A percentile compares a stretch with the other conserved stretches of the same genome.
Evolutionary conservation across 2,113 vertebrate species (phyloP).

Genomic region (Leucopsar rothschildi): DNA sequence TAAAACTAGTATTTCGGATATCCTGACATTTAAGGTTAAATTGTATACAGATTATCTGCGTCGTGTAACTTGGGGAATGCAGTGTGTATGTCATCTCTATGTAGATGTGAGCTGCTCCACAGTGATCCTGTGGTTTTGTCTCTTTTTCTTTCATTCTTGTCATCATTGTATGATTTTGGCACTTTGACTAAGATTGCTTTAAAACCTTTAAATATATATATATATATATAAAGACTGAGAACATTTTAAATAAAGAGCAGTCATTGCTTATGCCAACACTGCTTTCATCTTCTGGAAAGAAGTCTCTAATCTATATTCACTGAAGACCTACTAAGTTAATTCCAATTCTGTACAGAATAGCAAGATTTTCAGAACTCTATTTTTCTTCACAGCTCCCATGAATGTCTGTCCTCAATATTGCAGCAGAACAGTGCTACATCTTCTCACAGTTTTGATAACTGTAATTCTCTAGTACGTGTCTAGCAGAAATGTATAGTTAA

Average conservation of each 20-base stretch:
- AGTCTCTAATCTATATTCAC: background rate
- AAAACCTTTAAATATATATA: background rate
- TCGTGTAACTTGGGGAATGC: background rate
- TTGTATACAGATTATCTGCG: background rate
- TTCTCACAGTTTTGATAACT: background rate
- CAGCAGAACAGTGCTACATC: background rate
- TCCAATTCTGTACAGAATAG: background rate
- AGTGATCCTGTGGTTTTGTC: background rate
- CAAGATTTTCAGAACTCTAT: background rate
- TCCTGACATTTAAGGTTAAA: background rate
- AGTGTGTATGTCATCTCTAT: background rate
- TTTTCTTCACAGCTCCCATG: background rate
- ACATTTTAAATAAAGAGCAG: background rate
- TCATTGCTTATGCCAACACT: background rate
- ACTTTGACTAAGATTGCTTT: background rate
- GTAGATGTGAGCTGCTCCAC: background rate
- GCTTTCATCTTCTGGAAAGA: background rate
- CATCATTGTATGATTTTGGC: background rate
- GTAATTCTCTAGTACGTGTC: accelerated
- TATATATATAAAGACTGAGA: background rate
- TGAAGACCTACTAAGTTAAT: background rate
- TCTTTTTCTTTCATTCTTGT: background rate
- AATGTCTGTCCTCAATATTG: background rate
- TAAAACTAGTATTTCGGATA: background rate
- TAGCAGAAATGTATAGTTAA: background rate